Conservation (phyloP, 2,888 invertebrate genomes). For the Tuta absoluta region DNA sequence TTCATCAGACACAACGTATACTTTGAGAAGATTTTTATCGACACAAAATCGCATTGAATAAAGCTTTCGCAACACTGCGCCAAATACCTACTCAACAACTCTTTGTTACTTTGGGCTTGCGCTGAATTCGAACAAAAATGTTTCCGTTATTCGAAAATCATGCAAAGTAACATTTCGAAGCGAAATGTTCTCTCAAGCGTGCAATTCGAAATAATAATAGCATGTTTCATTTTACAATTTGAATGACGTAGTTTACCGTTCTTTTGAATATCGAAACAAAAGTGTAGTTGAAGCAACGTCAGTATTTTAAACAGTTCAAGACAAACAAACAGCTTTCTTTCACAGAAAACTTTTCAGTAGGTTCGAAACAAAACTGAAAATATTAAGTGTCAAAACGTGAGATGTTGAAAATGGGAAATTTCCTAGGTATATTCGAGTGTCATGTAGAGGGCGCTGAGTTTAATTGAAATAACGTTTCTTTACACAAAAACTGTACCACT, state of each 20-base stretch:
- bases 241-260: not conserved
- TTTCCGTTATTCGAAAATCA: conserved; percentile 6
- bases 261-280: not conserved
- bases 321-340: not conserved
- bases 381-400: no score
- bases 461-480: no score
- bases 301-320: not conserved
- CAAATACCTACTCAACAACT: not conserved
- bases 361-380: no score
- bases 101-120: not conserved
- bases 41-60: no score
- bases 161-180: not conserved
- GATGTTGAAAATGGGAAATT: no score
- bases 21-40: no score
- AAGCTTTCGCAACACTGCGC: no score
- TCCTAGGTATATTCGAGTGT: no score
- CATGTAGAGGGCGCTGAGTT: no score
- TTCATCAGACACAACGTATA: no score
- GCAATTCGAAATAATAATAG: conserved; percentile 3
- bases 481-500: no score
- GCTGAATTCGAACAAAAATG: conserved; percentile 8
- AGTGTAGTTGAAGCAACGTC: not conserved
- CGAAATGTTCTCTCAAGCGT: not conserved
- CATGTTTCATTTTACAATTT: not conserved
- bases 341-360: no score